These are phyloP conservation scores for Halocynthia roretzi DNA, from an alignment of 23 tunicate genomes.

Conservation along the genomic window DNA sequence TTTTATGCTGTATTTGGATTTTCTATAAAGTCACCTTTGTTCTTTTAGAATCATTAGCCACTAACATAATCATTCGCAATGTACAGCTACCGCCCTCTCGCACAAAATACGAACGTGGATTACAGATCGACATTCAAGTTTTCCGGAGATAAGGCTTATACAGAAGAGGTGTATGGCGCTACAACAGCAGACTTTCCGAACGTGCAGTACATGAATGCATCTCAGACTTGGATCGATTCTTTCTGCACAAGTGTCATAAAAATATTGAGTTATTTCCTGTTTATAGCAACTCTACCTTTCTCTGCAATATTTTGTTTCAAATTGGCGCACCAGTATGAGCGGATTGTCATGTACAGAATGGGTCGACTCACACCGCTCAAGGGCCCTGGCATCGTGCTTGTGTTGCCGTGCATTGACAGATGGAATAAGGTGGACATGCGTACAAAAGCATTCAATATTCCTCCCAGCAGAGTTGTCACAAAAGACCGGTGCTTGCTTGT, in stretches of 20 bases:
- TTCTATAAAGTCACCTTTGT: no score
- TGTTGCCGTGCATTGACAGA: slow-evolving; percentile 77
- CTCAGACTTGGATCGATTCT: not conserved
- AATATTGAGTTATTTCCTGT: slow-evolving; percentile 21
- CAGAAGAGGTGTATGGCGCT: slow-evolving; percentile 3
- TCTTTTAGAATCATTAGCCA: no score
- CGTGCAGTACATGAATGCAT: slow-evolving; percentile 18
- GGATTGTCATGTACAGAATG: slow-evolving; percentile 64
- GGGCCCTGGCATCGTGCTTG: slow-evolving; percentile 84
- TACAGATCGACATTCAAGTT: slow-evolving; percentile 30
- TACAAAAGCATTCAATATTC: slow-evolving; percentile 89
- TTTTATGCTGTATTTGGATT: no score
- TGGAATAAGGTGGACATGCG: slow-evolving; percentile 71
- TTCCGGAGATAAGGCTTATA: not conserved
- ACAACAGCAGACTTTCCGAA: no score
- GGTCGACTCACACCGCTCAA: slow-evolving; percentile 60
- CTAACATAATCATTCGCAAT: no score
- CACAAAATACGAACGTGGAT: not conserved
- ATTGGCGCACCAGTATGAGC: slow-evolving; percentile 59
- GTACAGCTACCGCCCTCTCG: slow-evolving; percentile 1
- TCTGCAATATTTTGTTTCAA: slow-evolving; percentile 57
- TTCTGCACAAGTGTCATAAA: slow-evolving; percentile 31
- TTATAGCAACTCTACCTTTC: slow-evolving; percentile 61
- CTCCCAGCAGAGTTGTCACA: slow-evolving; percentile 70
- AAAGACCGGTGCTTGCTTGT: slow-evolving; percentile 68